phyloP scores from a whole-genome alignment of 2,113 vertebrate species.

The Elaphurus davidianus region DNA sequence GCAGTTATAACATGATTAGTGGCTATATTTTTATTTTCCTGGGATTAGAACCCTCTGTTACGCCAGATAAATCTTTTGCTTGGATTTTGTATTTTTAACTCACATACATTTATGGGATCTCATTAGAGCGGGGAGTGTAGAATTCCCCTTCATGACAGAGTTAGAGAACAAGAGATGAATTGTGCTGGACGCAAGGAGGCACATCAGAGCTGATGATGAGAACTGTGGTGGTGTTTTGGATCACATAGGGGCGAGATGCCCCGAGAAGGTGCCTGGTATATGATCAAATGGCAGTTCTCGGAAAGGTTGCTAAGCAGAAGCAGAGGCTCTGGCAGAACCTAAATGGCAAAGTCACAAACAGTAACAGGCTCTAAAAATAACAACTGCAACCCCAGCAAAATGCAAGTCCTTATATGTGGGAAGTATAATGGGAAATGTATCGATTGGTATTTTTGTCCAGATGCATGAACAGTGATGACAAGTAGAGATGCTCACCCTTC shows the following conservation, averaged over 20 bases:
- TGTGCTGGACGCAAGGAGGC: accelerated
- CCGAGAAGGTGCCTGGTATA: not conserved
- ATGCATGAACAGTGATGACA: not conserved
- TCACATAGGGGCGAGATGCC: accelerated
- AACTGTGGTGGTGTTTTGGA: not conserved
- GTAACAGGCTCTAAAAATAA: slow-evolving; percentile 63
- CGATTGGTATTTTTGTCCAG: slow-evolving; percentile 26
- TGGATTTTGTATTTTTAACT: not conserved
- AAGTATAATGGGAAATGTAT: slow-evolving; percentile 49
- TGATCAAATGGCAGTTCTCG: not conserved
- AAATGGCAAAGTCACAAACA: slow-evolving; percentile 54
- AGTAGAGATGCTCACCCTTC: not conserved
- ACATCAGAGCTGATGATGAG: accelerated
- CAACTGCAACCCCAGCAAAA: slow-evolving; percentile 38
- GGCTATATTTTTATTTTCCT: not conserved
- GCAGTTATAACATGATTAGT: not conserved
- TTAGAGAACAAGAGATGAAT: not conserved
- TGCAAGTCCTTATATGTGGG: slow-evolving; percentile 27
- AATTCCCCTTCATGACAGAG: not conserved
- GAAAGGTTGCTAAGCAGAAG: slow-evolving; percentile 33
- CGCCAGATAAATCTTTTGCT: not conserved
- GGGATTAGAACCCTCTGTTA: not conserved
- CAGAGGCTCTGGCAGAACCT: slow-evolving; percentile 9
- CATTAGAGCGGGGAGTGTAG: not conserved
- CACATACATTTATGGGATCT: not conserved